Base-by-base conservation (phyloP, 2,797 vertebrate species). In the Mormyrus proboscirostris region DNA sequence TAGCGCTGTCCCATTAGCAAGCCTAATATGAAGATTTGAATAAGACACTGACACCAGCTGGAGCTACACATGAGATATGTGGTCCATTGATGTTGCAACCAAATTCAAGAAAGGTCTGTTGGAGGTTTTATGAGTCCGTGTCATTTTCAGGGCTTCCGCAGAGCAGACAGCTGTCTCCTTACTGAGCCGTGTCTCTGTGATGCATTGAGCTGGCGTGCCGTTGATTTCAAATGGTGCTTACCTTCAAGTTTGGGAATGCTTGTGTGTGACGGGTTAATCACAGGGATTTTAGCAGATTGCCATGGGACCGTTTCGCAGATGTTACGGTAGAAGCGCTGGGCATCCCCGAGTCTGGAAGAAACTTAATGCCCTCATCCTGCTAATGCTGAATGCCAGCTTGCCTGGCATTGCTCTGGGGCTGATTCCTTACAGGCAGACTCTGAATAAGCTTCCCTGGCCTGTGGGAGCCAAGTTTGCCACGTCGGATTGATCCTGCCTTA, bases 401-500 rank as follows among this genome's bases (percentile, higher is more conserved):
- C 0, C 47, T 51, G 44, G 22, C 49, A 4, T 85, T 47, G 76
- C 76, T 47, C 76, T 47, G 47, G 76, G 41, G 49, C 83, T 51
- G 10, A 53, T 47, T 53, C 49, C 49, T 29, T 29, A 85, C 82
- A 85, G 83, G 10, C 10, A 14, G 47, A 53, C 49, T 47, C 82
- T 51, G 49, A 50, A 85, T 85, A 53, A 85, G 49, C 47, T 29
- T 4, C 49, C 9, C 82, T 22, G 22, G 19, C 47, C 49, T 22
- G 2, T 49, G 44, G n/a, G 47, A 29, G 41, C 47, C 49, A 29
- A 16, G n/a, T 85, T 50, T 29, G 10, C 83, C 19, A 16, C 83
- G 83, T 51, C 2, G 49, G 83, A 50, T 29, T 50, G 49, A 51
- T 25, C 83, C 93, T 91, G 92, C 92, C 93, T 89, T 93, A 93